phyloP scores from a whole-genome alignment of 2,113 vertebrate genomes.

The Lampris incognitus region DNA sequence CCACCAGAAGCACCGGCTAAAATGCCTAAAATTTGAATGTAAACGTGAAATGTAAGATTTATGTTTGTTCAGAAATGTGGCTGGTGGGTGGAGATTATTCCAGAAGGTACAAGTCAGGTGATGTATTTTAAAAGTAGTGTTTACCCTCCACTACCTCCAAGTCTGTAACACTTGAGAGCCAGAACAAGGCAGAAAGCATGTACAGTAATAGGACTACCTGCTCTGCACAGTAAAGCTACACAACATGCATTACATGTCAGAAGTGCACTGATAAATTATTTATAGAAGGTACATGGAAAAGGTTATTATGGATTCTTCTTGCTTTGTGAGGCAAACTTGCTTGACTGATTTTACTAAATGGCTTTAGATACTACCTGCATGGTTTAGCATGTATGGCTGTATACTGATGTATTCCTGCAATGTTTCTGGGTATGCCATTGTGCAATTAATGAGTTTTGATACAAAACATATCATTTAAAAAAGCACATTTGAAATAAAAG shows the following conservation, averaged over 20 bases:
- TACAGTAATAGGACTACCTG: background rate
- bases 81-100: background rate
- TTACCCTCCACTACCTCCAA: background rate
- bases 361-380: too few relatives aligned
- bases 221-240: background rate
- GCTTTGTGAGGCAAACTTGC: background rate
- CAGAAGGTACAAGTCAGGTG: background rate
- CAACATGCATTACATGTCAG: background rate
- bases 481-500: too few relatives aligned
- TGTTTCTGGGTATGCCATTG: too few relatives aligned
- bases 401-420: too few relatives aligned
- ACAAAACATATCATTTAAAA: too few relatives aligned
- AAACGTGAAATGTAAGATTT: background rate
- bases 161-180: slow-evolving; percentile 1
- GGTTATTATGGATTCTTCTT: background rate
- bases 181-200: too few relatives aligned
- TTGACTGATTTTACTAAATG: background rate
- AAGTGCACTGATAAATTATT: slow-evolving; percentile 14
- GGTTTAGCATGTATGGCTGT: too few relatives aligned
- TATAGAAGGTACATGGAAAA: background rate
- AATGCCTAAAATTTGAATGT: too few relatives aligned
- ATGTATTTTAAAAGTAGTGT: background rate
- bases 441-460: too few relatives aligned
- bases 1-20: too few relatives aligned
- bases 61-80: background rate